These are phyloP conservation scores for Saxidomus purpurata DNA, from an alignment of 1,140 invertebrate species.

Conservation along the genomic window DNA sequence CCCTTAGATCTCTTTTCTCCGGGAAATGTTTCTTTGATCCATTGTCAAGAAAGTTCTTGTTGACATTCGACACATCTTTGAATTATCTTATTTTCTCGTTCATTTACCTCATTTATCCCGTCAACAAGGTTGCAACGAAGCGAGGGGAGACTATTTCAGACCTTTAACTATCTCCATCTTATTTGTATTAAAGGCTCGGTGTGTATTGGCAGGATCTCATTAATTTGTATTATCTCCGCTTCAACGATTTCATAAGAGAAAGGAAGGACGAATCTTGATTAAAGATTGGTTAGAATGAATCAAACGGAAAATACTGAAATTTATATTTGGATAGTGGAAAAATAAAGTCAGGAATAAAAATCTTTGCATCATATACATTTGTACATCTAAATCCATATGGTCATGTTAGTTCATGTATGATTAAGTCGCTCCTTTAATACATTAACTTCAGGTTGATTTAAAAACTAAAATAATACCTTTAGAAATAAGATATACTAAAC, in stretches of 20 bases:
- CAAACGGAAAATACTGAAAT: too few species aligned
- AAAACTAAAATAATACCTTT: too few species aligned
- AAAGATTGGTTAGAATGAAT: neutral
- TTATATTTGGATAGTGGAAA: too few species aligned
- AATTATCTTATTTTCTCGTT: conserved; percentile 48
- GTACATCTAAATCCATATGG: too few species aligned
- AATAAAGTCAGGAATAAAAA: too few species aligned
- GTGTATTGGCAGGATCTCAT: neutral
- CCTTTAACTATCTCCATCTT: conserved; percentile 44
- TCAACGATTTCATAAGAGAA: conserved; percentile 11
- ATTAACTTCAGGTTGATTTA: too few species aligned
- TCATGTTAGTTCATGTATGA: too few species aligned
- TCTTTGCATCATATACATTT: too few species aligned
- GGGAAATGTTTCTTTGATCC: neutral
- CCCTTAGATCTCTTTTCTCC: neutral
- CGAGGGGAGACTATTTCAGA: conserved; percentile 18
- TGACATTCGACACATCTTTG: conserved; percentile 34
- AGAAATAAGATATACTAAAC: too few species aligned
- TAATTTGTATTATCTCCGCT: conserved; percentile 50
- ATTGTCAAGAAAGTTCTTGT: conserved; percentile 18
- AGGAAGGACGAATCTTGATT: neutral
- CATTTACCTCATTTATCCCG: conserved; percentile 36
- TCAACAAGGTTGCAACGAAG: conserved; percentile 21
- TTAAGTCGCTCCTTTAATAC: too few species aligned
- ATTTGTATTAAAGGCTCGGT: neutral